Conservation (phyloP, 2,797 vertebrate species). For the Dendrocincla tyrannina region DNA sequence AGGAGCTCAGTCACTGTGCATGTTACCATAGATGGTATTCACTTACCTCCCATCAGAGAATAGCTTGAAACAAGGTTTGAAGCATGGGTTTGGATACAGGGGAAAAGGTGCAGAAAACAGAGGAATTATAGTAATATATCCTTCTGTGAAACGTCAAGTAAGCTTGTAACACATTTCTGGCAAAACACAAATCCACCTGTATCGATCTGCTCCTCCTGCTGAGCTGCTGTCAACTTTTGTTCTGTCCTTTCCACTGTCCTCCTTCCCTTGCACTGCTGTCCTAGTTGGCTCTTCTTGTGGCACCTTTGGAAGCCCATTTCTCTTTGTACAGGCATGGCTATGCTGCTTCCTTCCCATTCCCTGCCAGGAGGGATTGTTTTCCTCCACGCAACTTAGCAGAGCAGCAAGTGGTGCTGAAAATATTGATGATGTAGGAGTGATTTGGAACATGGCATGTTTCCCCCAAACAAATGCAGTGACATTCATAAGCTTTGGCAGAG, state of each 20-base stretch:
- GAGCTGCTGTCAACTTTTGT: neutral
- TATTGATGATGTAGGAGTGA: neutral
- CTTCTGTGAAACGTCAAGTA: neutral
- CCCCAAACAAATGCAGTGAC: neutral
- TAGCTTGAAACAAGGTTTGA: neutral
- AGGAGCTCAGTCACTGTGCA: neutral
- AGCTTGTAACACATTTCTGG: neutral
- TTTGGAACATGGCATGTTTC: neutral
- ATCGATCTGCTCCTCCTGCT: neutral
- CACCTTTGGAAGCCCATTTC: neutral
- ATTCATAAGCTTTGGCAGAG: neutral
- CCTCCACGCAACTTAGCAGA: neutral
- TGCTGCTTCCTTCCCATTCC: neutral
- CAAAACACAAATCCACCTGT: accelerated
- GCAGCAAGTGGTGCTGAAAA: neutral
- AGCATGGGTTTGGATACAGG: neutral
- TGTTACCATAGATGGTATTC: neutral
- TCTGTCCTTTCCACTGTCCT: neutral
- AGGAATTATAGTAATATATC: neutral
- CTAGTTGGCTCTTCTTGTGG: neutral
- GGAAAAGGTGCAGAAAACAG: neutral
- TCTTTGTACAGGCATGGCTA: neutral
- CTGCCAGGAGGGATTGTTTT: neutral
- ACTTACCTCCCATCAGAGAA: neutral
- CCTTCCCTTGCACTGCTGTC: neutral